Evolutionary conservation across 2,888 invertebrate genomes (phyloP).

Genomic region (Ophioninae sp.): DNA sequence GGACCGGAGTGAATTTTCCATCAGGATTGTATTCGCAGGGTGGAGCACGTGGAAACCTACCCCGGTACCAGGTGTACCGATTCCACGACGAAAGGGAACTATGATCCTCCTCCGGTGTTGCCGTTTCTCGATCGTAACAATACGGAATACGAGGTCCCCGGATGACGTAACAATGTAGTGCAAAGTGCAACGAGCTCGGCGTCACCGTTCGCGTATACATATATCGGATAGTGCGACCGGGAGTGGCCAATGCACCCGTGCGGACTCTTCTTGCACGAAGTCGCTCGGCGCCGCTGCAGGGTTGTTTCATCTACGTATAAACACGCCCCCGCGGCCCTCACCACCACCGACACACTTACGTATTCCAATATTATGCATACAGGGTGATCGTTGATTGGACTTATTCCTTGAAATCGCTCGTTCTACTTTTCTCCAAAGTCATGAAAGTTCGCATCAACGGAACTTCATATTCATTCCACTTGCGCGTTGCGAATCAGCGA

Average conservation of each 20-base stretch:
- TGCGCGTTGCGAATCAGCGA: no score
- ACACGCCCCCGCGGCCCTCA: not conserved
- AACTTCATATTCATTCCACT: no score
- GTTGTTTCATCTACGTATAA: conserved; percentile 38
- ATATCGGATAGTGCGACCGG: conserved; percentile 17
- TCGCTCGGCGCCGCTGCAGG: conserved; percentile 44
- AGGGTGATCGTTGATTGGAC: no score
- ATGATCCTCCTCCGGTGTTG: conserved; percentile 40
- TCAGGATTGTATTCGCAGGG: conserved; percentile 41
- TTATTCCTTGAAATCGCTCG: no score
- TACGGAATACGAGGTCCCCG: conserved; percentile 32
- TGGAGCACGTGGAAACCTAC: not conserved
- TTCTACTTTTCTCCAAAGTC: no score
- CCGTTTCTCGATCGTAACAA: conserved; percentile 17
- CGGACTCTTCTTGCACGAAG: conserved; percentile 62
- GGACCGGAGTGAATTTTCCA: conserved; percentile 11
- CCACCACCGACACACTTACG: not conserved
- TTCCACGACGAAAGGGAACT: conserved; percentile 57
- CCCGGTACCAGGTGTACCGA: conserved; percentile 62
- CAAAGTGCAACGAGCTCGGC: conserved; percentile 32
- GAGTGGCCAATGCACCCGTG: conserved; percentile 35
- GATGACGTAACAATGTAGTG: conserved; percentile 1
- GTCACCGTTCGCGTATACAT: conserved; percentile 34
- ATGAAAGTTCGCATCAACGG: no score
- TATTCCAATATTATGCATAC: not conserved